Evolutionary conservation across 1,140 invertebrate genomes (phyloP).

Genomic region (Pseudobourletiella spinata): DNA sequence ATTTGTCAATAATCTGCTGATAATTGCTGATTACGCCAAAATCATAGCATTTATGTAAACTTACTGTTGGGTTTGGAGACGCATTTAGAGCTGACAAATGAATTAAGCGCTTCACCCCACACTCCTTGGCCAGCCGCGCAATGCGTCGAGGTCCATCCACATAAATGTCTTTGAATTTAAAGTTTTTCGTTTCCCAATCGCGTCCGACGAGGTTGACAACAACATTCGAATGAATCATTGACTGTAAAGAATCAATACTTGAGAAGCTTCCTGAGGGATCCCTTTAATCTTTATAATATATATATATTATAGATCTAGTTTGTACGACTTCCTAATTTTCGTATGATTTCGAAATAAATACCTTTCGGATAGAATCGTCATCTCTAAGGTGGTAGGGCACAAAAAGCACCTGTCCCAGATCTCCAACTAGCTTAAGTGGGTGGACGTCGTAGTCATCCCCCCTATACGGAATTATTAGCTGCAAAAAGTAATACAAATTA

Average conservation of each 20-base stretch:
- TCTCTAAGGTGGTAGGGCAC: slow-evolving; percentile 75
- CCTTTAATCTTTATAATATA: too few relatives aligned
- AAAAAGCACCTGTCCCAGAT: slow-evolving; percentile 92
- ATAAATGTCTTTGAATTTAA: slow-evolving; percentile 69
- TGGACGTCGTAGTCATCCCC: slow-evolving; percentile 69
- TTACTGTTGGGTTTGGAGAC: slow-evolving; percentile 51
- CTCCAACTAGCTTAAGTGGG: slow-evolving; percentile 73
- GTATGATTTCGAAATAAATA: too few relatives aligned
- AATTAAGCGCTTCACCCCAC: slow-evolving; percentile 72
- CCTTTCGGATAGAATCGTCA: slow-evolving; percentile 73
- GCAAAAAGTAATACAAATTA: slow-evolving; percentile 33
- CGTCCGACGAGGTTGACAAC: slow-evolving; percentile 92
- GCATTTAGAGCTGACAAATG: slow-evolving; percentile 74
- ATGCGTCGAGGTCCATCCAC: slow-evolving; percentile 61
- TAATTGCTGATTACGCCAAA: not conserved
- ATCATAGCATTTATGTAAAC: slow-evolving; percentile 36
- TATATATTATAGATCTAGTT: too few relatives aligned
- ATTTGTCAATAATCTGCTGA: not conserved
- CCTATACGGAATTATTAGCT: slow-evolving; percentile 88
- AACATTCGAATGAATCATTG: slow-evolving; percentile 90
- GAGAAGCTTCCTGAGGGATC: too few relatives aligned
- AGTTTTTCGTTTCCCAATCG: slow-evolving; percentile 87
- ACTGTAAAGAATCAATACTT: slow-evolving; percentile 40
- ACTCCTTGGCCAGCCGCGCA: slow-evolving; percentile 63
- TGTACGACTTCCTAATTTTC: too few relatives aligned